Conservation (phyloP, 2,113 vertebrate species). For the Antechinus stuartii region DNA sequence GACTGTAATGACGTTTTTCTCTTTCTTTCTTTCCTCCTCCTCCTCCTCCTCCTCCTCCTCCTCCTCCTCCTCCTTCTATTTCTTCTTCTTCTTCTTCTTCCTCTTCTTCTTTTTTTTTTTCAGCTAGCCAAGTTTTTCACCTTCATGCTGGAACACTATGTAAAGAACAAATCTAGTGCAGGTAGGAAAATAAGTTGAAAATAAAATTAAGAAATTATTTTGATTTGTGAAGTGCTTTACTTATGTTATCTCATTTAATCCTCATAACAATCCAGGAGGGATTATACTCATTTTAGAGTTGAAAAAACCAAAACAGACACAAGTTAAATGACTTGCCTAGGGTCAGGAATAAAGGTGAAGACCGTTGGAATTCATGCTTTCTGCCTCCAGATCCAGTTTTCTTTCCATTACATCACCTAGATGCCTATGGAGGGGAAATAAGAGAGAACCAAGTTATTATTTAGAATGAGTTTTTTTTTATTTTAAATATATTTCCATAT, state of each 20-base stretch:
- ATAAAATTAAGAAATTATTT: background rate
- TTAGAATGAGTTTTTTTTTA: background rate
- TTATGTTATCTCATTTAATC: background rate
- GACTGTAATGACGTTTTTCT: background rate
- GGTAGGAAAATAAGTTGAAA: slow-evolving; percentile 83
- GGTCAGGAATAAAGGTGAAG: background rate
- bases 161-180: slow-evolving; percentile 84
- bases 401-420: background rate
- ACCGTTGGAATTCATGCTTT: background rate
- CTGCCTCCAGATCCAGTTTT: background rate
- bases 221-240: background rate
- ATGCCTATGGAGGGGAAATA: background rate
- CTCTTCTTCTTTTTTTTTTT: slow-evolving; percentile 54
- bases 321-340: no score
- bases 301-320: background rate
- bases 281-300: background rate
- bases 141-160: slow-evolving; percentile 95
- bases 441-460: no score
- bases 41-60: no score
- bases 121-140: slow-evolving; percentile 96
- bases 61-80: no score
- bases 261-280: background rate
- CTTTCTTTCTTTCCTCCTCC: no score
- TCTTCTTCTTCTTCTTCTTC: no score
- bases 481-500: no score